Evolutionary conservation across 2,888 invertebrate species (phyloP), one percentile per base, ranked within the genome.

Genomic region (Doris montereyensis): DNA sequence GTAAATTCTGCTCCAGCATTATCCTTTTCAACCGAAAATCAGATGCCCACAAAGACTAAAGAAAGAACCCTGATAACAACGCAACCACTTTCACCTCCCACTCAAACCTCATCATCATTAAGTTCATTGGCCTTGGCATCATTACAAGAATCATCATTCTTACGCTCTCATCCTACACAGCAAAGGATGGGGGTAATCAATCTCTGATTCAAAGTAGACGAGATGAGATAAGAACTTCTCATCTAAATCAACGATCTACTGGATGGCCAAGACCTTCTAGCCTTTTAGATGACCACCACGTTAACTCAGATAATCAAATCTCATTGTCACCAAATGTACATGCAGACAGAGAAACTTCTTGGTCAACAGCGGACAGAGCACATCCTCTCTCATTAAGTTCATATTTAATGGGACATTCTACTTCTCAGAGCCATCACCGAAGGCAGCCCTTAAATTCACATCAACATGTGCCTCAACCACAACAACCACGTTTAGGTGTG

Each of bases 391-490:
- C 30, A 1, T 68, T 52, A 2, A 76, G 26, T 24, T 77, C 76
- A 35, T 79, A 77, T 65, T 28, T 65, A n/a, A 72, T 30, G 0
- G 35, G 5, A 5, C 78, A 62, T n/a, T 58, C 32, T 32, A 41
- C 28, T 5, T 77, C 62, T 34, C 72, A 35, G 26, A 13, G 60
- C 2, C 78, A 77, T 34, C 26, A 68, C 2, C 62, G 57, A 32
- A 74, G 75, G 21, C 81, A 58, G 24, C 60, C 57, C 34, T 78
- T 72, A 62, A 72, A 60, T 3, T 28, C 67, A 5, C 81, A 77
- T 34, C 68, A 75, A 10, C 72, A 77, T 24, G 76, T 67, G 13
- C 57, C 76, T 34, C 80, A 75, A 24, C 78, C 73, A n/a, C 79
- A 77, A 60, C 76, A 70, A 35, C 74, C 71, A 24, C 21, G 78